These are phyloP conservation scores for Phalera bucephala DNA, from an alignment of 2,888 invertebrate genomes.

Conservation along the genomic window DNA sequence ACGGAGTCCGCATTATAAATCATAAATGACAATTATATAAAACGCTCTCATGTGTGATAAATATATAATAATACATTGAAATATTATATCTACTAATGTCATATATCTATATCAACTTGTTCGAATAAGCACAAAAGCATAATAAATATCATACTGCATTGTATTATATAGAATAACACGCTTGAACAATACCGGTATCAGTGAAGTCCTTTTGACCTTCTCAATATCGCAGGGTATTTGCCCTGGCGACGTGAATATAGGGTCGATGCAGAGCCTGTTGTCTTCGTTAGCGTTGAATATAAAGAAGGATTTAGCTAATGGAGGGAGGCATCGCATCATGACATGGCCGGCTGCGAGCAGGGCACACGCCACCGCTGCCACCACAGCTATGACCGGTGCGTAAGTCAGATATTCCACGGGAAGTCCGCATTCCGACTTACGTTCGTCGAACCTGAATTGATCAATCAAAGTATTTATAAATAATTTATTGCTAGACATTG, in stretches of 20 bases:
- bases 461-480: too few species aligned
- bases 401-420: slow-evolving; percentile 47
- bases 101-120: too few species aligned
- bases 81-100: too few species aligned
- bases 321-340: slow-evolving; percentile 55
- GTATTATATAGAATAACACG: too few species aligned
- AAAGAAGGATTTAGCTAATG: slow-evolving; percentile 62
- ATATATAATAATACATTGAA: too few species aligned
- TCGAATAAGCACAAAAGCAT: too few species aligned
- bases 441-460: slow-evolving; percentile 56
- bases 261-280: slow-evolving; percentile 62
- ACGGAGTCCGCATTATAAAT: too few species aligned
- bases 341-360: slow-evolving; percentile 52
- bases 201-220: slow-evolving; percentile 35
- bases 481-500: too few species aligned
- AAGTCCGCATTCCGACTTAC: slow-evolving; percentile 46
- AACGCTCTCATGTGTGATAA: too few species aligned
- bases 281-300: slow-evolving; percentile 74
- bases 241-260: slow-evolving; percentile 34
- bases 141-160: too few species aligned
- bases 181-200: slow-evolving; percentile 55
- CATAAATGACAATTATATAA: too few species aligned
- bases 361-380: slow-evolving; percentile 44
- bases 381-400: slow-evolving; percentile 51
- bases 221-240: slow-evolving; percentile 25